These are phyloP conservation scores for Scaptomyza caliginosa DNA, from an alignment of 2,888 invertebrate genomes.

Conservation along the genomic window DNA sequence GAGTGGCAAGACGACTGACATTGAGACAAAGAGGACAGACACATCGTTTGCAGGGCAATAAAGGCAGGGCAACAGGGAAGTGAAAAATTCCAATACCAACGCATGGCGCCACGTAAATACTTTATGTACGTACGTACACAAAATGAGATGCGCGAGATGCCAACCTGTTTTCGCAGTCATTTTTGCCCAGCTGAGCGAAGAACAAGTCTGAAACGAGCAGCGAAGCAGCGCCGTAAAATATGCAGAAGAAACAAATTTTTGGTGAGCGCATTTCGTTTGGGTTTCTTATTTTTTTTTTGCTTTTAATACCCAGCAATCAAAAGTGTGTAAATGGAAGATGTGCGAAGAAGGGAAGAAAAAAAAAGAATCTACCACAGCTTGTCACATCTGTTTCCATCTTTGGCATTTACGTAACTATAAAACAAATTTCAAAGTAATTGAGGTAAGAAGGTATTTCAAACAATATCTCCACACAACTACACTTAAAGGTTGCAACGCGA, in stretches of 20 bases:
- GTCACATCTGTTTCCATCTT: not conserved
- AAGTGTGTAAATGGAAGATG: constrained; percentile 3
- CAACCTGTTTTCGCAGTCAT: constrained; percentile 58
- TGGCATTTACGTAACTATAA: not conserved
- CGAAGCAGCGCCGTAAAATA: constrained; percentile 59
- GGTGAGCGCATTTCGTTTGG: constrained; percentile 33
- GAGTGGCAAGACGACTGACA: not conserved
- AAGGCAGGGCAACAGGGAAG: constrained; percentile 45
- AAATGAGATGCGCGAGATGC: constrained; percentile 50
- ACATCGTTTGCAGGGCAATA: constrained; percentile 52
- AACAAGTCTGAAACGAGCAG: constrained; percentile 19
- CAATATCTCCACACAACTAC: too few relatives aligned
- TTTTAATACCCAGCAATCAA: constrained; percentile 26
- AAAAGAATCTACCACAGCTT: too few relatives aligned
- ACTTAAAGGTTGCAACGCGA: too few relatives aligned
- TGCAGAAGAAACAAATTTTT: constrained; percentile 70
- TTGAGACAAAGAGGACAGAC: constrained; percentile 23
- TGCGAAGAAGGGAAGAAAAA: not conserved
- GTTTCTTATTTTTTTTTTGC: constrained; percentile 9
- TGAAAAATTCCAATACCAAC: constrained; percentile 55
- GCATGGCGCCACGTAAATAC: constrained; percentile 49
- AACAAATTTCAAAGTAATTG: too few relatives aligned
- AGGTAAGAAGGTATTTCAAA: too few relatives aligned
- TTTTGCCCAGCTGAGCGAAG: constrained; percentile 8
- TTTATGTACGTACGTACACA: constrained; percentile 1